Evolutionary conservation across 2,888 invertebrate genomes (phyloP).

Genomic region (Andrena chrysosceles): DNA sequence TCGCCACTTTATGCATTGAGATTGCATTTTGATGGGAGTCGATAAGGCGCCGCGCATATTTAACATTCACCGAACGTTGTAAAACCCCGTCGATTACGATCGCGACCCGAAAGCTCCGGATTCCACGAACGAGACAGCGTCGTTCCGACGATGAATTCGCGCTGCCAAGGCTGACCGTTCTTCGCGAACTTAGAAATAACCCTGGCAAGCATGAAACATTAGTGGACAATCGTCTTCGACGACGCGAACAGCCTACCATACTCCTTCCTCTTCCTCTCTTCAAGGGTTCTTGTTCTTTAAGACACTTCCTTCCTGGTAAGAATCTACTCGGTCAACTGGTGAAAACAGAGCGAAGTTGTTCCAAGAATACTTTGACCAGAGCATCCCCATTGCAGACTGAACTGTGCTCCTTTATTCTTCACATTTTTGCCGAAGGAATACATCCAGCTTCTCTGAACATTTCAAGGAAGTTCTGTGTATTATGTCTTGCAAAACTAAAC

Average conservation of each 20-base stretch:
- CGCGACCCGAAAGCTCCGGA: slow-evolving; percentile 14
- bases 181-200: neutral
- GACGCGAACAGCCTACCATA: neutral
- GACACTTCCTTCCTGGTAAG: neutral
- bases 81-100: slow-evolving; percentile 16
- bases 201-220: neutral
- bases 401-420: neutral
- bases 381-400: neutral
- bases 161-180: neutral
- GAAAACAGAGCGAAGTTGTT: neutral
- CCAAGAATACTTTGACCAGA: neutral
- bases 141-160: slow-evolving; percentile 28
- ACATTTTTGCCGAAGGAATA: neutral
- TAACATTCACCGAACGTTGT: slow-evolving; percentile 12
- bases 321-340: neutral
- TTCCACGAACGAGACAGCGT: slow-evolving; percentile 7
- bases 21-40: slow-evolving; percentile 17
- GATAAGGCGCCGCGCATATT: slow-evolving; percentile 19
- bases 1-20: slow-evolving; percentile 10
- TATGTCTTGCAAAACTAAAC: no score
- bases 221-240: neutral
- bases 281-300: neutral
- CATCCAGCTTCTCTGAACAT: neutral
- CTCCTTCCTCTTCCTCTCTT: neutral
- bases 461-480: neutral